phyloP scores from a whole-genome alignment of 2,797 vertebrate species.

The Fringilla coelebs region DNA sequence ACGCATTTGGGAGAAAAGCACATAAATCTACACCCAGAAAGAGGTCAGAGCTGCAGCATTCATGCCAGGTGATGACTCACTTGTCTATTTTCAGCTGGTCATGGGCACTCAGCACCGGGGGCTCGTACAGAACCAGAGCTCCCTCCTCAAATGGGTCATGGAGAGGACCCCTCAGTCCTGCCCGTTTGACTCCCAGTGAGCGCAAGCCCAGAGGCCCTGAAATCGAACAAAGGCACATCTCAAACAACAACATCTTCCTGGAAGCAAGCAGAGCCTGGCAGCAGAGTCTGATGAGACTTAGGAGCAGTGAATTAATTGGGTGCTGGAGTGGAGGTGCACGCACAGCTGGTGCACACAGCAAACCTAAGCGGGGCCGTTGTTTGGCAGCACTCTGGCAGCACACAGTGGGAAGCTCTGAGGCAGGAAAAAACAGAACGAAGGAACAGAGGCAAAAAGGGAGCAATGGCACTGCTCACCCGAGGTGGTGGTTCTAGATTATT shows the following conservation, averaged over 20 bases:
- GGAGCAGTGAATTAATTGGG: background rate
- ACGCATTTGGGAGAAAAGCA: background rate
- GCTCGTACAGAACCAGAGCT: constrained; percentile 91
- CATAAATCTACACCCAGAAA: background rate
- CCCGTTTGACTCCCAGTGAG: constrained; percentile 87
- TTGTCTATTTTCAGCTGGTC: constrained; percentile 94
- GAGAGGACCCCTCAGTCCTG: constrained; percentile 87
- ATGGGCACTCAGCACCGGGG: constrained; percentile 83
- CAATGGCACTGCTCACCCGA: background rate
- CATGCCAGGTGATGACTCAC: constrained; percentile 75
- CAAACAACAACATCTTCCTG: background rate
- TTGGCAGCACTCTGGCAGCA: background rate
- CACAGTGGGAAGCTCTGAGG: background rate
- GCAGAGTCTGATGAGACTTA: background rate
- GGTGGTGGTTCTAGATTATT: background rate
- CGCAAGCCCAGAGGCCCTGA: constrained; percentile 86
- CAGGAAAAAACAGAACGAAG: background rate
- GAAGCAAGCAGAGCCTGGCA: background rate
- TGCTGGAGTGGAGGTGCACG: background rate
- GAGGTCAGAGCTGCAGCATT: background rate
- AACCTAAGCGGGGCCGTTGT: fast-evolving
- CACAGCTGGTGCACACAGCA: background rate
- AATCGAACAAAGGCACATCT: constrained; percentile 44
- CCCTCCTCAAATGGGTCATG: constrained; percentile 93
- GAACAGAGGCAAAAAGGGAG: background rate